Conservation (phyloP, 2,888 invertebrate species). For the Trichopria drosophilae region DNA sequence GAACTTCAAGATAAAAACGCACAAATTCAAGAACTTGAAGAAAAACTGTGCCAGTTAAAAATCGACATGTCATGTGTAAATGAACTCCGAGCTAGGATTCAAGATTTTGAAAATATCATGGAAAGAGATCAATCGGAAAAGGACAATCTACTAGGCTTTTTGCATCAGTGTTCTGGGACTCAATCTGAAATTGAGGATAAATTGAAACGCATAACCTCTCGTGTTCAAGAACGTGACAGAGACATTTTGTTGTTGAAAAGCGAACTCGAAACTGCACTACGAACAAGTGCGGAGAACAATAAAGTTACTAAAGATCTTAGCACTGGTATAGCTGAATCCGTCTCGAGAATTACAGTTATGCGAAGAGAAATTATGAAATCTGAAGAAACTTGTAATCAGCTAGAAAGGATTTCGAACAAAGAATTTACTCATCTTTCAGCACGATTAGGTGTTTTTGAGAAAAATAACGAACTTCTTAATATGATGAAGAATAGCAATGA, state of each 20-base stretch:
- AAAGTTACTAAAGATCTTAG: slow-evolving; percentile 38
- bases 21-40: slow-evolving; percentile 31
- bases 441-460: slow-evolving; percentile 39
- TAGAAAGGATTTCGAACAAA: slow-evolving; percentile 38
- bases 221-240: slow-evolving; percentile 39
- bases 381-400: slow-evolving; percentile 37
- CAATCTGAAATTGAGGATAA: slow-evolving; percentile 40
- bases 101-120: slow-evolving; percentile 37
- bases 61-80: slow-evolving; percentile 32
- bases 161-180: slow-evolving; percentile 35
- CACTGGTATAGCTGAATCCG: slow-evolving; percentile 36
- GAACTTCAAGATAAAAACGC: slow-evolving; percentile 36
- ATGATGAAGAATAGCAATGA: slow-evolving; percentile 37
- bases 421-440: slow-evolving; percentile 39
- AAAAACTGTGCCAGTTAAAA: slow-evolving; percentile 30
- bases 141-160: slow-evolving; percentile 32
- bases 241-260: slow-evolving; percentile 36
- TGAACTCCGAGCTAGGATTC: slow-evolving; percentile 38
- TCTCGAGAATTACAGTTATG: slow-evolving; percentile 34
- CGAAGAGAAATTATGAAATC: slow-evolving; percentile 38
- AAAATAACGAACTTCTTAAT: slow-evolving; percentile 39
- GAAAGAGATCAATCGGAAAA: slow-evolving; percentile 36
- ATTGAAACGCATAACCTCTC: slow-evolving; percentile 35
- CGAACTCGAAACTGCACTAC: slow-evolving; percentile 32
- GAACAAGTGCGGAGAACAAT: slow-evolving; percentile 38